phyloP scores from a whole-genome alignment of 64 coral and sea anemone genomes.

The Montipora foliosa region DNA sequence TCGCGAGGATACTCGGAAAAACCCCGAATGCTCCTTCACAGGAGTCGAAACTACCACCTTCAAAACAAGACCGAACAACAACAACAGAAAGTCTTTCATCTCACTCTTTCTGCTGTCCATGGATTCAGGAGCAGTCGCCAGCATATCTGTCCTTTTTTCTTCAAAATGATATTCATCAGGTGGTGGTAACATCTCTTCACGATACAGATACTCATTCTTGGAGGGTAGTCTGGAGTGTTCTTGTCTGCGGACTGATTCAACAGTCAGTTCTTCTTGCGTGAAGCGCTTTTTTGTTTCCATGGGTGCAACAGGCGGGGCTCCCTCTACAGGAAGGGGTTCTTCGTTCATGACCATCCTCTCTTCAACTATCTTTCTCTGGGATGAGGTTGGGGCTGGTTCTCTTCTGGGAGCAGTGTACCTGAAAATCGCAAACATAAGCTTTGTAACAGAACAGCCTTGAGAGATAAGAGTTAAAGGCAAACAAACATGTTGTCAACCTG shows the following conservation, averaged over 20 bases:
- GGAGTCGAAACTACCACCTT: no score
- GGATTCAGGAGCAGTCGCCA: conserved; percentile 18
- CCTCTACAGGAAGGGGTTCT: conserved; percentile 33
- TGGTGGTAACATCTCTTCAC: conserved; percentile 33
- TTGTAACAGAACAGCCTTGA: background rate
- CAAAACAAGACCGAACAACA: no score
- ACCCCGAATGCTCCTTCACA: no score
- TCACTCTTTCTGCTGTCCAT: conserved; percentile 75
- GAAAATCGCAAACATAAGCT: background rate
- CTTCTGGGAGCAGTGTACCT: conserved; percentile 67
- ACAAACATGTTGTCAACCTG: background rate
- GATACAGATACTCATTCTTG: conserved; percentile 36
- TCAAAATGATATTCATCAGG: conserved; percentile 76
- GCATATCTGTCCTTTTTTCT: conserved; percentile 64
- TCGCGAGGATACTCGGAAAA: no score
- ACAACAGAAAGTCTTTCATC: background rate
- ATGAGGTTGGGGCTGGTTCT: conserved; percentile 37
- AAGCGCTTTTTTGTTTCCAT: conserved; percentile 30
- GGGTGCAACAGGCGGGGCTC: conserved; percentile 14
- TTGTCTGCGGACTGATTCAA: conserved; percentile 40
- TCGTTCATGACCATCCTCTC: conserved; percentile 70
- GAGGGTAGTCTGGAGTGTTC: conserved; percentile 1
- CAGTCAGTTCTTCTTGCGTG: conserved; percentile 46
- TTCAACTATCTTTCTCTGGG: conserved; percentile 75
- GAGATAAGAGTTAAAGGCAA: background rate